Base-by-base conservation (phyloP, 1,140 invertebrate species). In the Odontomachus brunneus region DNA sequence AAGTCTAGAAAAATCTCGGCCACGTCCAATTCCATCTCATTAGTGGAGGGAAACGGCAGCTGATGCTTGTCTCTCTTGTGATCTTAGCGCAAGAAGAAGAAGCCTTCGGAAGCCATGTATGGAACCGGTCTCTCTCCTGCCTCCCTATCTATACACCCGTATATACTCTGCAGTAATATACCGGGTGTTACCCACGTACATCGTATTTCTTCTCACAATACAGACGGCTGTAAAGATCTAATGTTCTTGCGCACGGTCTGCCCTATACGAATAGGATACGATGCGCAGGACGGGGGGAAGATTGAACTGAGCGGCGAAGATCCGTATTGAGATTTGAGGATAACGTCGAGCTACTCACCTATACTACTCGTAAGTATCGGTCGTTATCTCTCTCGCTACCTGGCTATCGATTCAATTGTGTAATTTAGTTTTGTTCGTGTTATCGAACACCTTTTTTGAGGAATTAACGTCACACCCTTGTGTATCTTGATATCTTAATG, bases 11-110 rank as follows among this genome's bases (percentile, higher is more conserved):
- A 94, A 94, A 94, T 94, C 94, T 92, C 91, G 93, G 91, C 93
- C 93, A 92, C 93, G 93, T 94, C 92, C 94, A 94, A 94, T 94
- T 94, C 92, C 93, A 94, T 94, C 93, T 94, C 94, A 94, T 94
- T 94, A 94, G 93, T 90, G 92, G 90, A 91, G 88, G 80, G 88
- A 91, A 93, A 92, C 92, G 91, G 92, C 93, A 91, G 91, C 92
- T 92, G 93, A 94, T 94, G 93, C 93, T 94, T 94, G 93, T 94
- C 93, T 93, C 88, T 87, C 89, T 89, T 89, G 90, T 90, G 90
- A 91, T 92, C 91, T 92, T 93, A 91, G 92, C 92, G 91, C 92
- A 93, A 93, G 92, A 93, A 91, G 90, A 90, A 91, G 92, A 91
- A 92, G 92, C 89, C 92, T 91, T 92, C 93, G 91, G 92, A 90